These are phyloP conservation scores for Drosophila melanogaster DNA, from an alignment of 1,140 invertebrate genomes.

Conservation along the genomic window DNA sequence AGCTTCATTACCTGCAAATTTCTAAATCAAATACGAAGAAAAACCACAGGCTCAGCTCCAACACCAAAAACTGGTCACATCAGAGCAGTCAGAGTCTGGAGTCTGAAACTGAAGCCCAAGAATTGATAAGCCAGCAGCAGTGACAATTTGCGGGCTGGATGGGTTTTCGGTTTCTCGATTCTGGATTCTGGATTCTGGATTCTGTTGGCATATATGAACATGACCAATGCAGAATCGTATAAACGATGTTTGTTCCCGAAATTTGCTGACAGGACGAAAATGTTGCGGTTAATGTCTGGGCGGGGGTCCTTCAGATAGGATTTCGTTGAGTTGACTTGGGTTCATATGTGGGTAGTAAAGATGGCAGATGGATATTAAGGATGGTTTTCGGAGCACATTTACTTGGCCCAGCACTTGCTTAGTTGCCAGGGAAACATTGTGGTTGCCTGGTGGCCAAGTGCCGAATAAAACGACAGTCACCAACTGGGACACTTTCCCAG, in stretches of 20 bases:
- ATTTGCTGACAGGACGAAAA: conserved; percentile 36
- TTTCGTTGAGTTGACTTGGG: background rate
- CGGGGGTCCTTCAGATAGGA: background rate
- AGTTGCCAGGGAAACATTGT: conserved; percentile 13
- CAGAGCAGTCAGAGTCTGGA: background rate
- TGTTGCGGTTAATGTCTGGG: conserved; percentile 27
- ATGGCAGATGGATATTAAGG: background rate
- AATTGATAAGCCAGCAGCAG: conserved; percentile 20
- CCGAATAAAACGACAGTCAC: background rate
- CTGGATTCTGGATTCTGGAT: background rate
- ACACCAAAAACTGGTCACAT: conserved; percentile 9
- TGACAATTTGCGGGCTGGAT: conserved; percentile 17
- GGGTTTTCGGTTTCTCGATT: background rate
- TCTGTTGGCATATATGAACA: background rate
- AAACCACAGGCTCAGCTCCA: conserved; percentile 25
- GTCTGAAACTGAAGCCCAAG: background rate
- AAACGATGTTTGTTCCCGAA: conserved; percentile 21
- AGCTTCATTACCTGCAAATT: conserved; percentile 58
- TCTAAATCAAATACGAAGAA: conserved; percentile 34
- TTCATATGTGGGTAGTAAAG: conserved; percentile 1
- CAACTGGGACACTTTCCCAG: too few species aligned
- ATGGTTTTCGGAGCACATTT: background rate
- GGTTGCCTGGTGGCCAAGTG: conserved; percentile 7
- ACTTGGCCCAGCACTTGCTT: conserved; percentile 10
- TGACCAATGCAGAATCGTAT: conserved; percentile 9